Percentiles rank a stretch among this genome's conserved stretches.
Evolutionary conservation across 2,797 vertebrate genomes (phyloP).

Genomic region (Tenualosa ilisha): DNA sequence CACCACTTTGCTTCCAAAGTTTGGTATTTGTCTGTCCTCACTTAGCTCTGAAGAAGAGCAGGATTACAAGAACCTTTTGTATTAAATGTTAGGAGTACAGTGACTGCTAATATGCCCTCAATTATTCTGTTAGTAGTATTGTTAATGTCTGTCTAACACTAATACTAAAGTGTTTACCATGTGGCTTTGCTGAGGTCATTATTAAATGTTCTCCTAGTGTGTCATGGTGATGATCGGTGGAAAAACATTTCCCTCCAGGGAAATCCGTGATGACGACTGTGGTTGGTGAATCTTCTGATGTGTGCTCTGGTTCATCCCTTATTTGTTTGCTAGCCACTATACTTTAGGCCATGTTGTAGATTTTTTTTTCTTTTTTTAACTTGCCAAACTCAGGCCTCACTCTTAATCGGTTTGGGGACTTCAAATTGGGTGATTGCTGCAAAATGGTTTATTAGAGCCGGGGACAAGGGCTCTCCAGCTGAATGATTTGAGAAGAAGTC

Average conservation of each 20-base stretch:
- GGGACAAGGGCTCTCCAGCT: slow-evolving; percentile 90
- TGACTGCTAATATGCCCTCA: background rate
- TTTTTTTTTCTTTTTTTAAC: slow-evolving; percentile 18
- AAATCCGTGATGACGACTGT: slow-evolving; percentile 5
- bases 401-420: slow-evolving; percentile 79
- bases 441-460: slow-evolving; percentile 94
- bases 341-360: slow-evolving; percentile 1
- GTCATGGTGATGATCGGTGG: background rate
- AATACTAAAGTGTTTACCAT: background rate
- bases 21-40: background rate
- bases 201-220: slow-evolving; percentile 5
- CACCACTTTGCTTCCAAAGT: background rate
- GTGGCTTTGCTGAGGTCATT: background rate
- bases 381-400: slow-evolving; percentile 52
- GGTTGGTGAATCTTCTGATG: background rate
- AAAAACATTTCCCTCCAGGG: background rate
- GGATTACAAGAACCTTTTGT: background rate
- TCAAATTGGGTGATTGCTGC: slow-evolving; percentile 95
- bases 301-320: background rate
- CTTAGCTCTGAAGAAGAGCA: background rate
- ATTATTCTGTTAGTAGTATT: background rate
- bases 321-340: background rate
- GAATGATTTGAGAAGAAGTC: slow-evolving; percentile 98
- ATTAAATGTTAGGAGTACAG: background rate
- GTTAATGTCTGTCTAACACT: background rate